Base-by-base conservation (phyloP, 2,888 invertebrate genomes). In the Oligia strigilis region DNA sequence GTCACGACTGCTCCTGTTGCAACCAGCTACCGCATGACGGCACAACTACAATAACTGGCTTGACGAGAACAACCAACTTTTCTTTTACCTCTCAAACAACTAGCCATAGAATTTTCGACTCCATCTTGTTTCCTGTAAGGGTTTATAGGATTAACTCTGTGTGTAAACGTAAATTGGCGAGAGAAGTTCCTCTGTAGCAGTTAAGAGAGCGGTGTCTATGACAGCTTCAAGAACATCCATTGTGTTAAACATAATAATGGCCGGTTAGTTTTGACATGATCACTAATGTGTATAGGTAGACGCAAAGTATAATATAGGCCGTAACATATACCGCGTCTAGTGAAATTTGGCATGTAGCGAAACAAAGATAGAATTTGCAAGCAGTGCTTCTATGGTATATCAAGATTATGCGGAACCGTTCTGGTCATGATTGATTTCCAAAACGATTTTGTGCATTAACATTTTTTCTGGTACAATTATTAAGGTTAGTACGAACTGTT, bases 1-100 rank as follows among this genome's bases (percentile, higher is more conserved):
- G 78, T 79, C 80, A 78, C 75, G 73, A 79, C 52, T 75, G 64
- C 77, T 83, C 72, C 84, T 87, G 87, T 90, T 91, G 89, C 90
- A 84, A 80, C 84, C 83, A 88, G 77, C 78, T 82, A 86, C 85
- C 88, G 91, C 91, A 92, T 89, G 89, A 87, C 87, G 77, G 85
- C 87, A 74, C 86, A 88, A 86, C 82, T 86, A 92, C 90, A 91
- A 90, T 88, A 84, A 84, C 89, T 78, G 66, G 67, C 84, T 79
- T 84, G 75, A 84, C 75, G 77, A 75, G 79, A 82, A 69, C 40
- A 77, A 82, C 67, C 14, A 81, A 80, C n/a, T 52, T 77, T 58
- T 52, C 17, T 23, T 67, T 65, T 29, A 55, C n/a, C 62, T 58
- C 36, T 13, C 3, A 3, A 78, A 70, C 43, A 65, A 40, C 29